A percentile compares a stretch with the other conserved stretches of the same genome.
Conservation (phyloP, 2,888 invertebrate genomes). For the Physocephala rufipes region DNA sequence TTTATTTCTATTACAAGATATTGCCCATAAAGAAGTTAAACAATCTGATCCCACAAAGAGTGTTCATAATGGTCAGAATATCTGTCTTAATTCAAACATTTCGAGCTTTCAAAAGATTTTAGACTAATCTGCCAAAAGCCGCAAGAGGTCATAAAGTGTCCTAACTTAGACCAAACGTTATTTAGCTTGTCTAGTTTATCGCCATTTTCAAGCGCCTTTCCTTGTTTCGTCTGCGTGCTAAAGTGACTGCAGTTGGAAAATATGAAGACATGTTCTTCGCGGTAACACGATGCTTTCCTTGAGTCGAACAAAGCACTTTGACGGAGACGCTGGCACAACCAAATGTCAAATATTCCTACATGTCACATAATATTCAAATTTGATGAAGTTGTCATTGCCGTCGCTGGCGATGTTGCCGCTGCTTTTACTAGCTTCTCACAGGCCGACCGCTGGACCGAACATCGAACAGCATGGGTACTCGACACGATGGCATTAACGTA, state of each 20-base stretch:
- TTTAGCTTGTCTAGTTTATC: too few relatives aligned
- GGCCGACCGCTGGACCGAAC: too few relatives aligned
- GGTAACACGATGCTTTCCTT: conserved; percentile 11
- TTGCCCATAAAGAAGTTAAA: too few relatives aligned
- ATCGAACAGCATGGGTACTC: too few relatives aligned
- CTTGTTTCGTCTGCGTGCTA: not conserved
- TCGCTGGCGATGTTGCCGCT: not conserved
- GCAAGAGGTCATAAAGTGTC: too few relatives aligned
- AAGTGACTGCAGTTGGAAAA: not conserved
- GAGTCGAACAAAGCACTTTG: conserved; percentile 1
- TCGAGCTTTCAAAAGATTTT: too few relatives aligned
- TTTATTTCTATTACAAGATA: conserved; percentile 16
- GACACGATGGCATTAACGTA: too few relatives aligned
- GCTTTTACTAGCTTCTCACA: not conserved
- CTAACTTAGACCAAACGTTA: too few relatives aligned
- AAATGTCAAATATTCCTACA: conserved; percentile 54
- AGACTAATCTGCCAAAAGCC: too few relatives aligned
- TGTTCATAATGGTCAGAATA: too few relatives aligned
- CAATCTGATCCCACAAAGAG: too few relatives aligned
- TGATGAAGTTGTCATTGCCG: conserved; percentile 40
- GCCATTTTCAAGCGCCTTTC: not conserved
- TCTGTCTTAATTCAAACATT: too few relatives aligned
- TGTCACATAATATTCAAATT: conserved; percentile 61
- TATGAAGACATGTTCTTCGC: not conserved
- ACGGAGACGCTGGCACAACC: conserved; percentile 10